A percentile compares a stretch with the other conserved stretches of the same genome.
Conservation (phyloP, 2,797 vertebrate genomes). For the Acanthurus leucopareius region DNA sequence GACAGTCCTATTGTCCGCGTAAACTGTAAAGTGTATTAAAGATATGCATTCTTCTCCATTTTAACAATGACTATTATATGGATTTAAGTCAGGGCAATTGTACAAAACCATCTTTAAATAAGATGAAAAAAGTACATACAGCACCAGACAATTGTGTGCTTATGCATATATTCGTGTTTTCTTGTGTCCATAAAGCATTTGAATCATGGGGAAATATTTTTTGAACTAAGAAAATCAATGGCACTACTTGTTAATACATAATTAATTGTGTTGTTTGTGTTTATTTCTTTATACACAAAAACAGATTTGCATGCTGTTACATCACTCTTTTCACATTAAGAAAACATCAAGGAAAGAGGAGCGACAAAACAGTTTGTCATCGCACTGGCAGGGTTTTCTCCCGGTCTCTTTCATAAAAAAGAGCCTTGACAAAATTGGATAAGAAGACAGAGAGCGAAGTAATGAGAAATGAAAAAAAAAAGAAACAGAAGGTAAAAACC, state of each 20-base stretch:
- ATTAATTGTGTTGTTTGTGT: slow-evolving; percentile 29
- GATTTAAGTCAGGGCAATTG: slow-evolving; percentile 6
- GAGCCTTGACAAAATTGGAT: slow-evolving; percentile 20
- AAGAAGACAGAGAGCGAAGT: slow-evolving; percentile 16
- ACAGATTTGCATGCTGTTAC: slow-evolving; percentile 23
- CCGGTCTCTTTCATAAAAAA: slow-evolving; percentile 24
- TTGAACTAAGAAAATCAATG: background rate
- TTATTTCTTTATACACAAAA: slow-evolving; percentile 13
- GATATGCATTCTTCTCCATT: slow-evolving; percentile 19
- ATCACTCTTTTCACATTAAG: slow-evolving; percentile 33
- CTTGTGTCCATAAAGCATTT: background rate
- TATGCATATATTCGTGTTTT: background rate
- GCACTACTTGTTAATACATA: slow-evolving; percentile 4
- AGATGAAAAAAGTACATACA: background rate
- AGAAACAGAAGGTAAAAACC: background rate
- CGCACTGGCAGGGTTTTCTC: background rate
- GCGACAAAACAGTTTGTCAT: slow-evolving; percentile 32
- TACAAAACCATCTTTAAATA: background rate
- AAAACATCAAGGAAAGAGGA: slow-evolving; percentile 32
- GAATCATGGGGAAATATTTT: background rate
- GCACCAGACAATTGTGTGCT: background rate
- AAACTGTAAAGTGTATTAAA: slow-evolving; percentile 30
- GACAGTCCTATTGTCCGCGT: slow-evolving; percentile 35
- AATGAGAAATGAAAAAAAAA: slow-evolving; percentile 21
- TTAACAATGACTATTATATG: slow-evolving; percentile 14